phyloP scores from a whole-genome alignment of 2,113 vertebrate genomes.

The Uria aalge region DNA sequence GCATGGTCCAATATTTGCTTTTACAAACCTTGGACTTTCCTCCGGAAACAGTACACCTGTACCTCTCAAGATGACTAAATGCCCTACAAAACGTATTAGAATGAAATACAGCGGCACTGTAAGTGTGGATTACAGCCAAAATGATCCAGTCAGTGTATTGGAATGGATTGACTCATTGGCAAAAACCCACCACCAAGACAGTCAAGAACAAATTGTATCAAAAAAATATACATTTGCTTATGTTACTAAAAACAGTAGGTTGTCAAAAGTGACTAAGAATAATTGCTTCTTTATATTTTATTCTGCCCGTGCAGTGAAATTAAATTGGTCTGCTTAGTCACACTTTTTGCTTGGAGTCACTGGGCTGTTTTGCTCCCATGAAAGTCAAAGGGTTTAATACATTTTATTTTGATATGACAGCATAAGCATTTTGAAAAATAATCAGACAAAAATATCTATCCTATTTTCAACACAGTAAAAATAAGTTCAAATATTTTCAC shows the following conservation, averaged over 20 bases:
- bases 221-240: slow-evolving; percentile 45
- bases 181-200: not conserved
- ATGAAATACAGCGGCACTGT: not conserved
- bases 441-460: slow-evolving; percentile 4
- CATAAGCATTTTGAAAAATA: slow-evolving; percentile 13
- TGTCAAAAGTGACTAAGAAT: slow-evolving; percentile 48
- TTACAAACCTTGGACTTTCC: not conserved
- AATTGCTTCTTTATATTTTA: slow-evolving; percentile 43
- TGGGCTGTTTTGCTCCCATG: not conserved
- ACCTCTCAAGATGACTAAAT: not conserved
- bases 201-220: slow-evolving; percentile 35
- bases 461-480: slow-evolving; percentile 9
- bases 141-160: not conserved
- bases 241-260: slow-evolving; percentile 31
- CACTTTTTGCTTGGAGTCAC: slow-evolving; percentile 23
- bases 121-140: not conserved
- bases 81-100: not conserved
- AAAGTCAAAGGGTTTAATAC: slow-evolving; percentile 35
- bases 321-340: slow-evolving; percentile 56
- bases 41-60: rapidly evolving
- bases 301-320: slow-evolving; percentile 32
- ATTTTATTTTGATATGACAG: slow-evolving; percentile 31
- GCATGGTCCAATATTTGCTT: not conserved
- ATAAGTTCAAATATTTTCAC: not conserved
- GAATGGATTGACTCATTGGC: slow-evolving; percentile 25